Conservation (phyloP, 2,888 invertebrate species). For the Petrolisthes cinctipes region DNA sequence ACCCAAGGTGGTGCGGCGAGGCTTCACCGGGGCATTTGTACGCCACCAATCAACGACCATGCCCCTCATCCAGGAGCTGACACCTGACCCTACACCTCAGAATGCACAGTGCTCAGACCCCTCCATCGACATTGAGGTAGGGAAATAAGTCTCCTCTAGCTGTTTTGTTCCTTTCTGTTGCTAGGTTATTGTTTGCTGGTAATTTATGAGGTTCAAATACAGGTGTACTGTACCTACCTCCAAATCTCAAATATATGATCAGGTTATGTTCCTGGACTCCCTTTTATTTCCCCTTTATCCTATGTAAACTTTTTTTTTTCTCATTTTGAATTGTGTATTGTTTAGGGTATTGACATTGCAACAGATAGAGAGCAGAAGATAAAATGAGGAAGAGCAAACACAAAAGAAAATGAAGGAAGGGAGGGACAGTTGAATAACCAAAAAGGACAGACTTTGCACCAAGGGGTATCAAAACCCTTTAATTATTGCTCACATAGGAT, state of each 20-base stretch:
- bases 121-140: conserved; percentile 41
- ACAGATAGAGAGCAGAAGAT: neutral
- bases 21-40: conserved; percentile 85
- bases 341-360: neutral
- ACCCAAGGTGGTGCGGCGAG: conserved; percentile 86
- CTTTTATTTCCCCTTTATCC: neutral
- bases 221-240: neutral
- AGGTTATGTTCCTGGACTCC: neutral
- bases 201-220: neutral
- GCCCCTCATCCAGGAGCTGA: conserved; percentile 75
- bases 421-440: neutral
- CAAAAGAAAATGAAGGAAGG: neutral
- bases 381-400: neutral
- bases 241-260: neutral
- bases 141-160: neutral
- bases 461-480: neutral
- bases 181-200: neutral
- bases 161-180: neutral
- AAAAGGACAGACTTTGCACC: neutral
- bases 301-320: neutral
- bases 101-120: conserved; percentile 33
- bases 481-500: neutral
- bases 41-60: conserved; percentile 82
- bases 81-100: neutral
- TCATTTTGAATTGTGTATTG: neutral